These are phyloP conservation scores for Erynnis tages DNA, from an alignment of 2,888 invertebrate genomes.

Conservation along the genomic window DNA sequence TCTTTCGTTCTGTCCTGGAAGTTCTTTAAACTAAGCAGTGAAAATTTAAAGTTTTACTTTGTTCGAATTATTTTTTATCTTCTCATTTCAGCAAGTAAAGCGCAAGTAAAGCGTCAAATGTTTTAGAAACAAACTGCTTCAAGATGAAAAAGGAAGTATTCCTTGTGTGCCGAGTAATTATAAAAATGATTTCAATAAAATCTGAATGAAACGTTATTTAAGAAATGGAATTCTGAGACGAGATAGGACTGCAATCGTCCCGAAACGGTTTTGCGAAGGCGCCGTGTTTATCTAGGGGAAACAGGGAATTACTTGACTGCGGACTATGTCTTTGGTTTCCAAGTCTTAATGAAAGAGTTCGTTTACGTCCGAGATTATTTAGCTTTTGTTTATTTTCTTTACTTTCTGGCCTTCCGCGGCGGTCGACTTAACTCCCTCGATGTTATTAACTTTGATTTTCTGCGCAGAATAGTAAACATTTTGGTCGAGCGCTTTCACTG, in stretches of 20 bases:
- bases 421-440: constrained; percentile 41
- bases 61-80: background rate
- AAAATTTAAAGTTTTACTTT: background rate
- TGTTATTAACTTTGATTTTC: constrained; percentile 37
- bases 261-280: constrained; percentile 10
- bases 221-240: background rate
- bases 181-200: constrained; percentile 7
- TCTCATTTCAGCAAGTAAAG: background rate
- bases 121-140: too few species aligned
- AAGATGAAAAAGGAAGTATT: too few species aligned
- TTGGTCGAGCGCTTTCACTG: constrained; percentile 21
- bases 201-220: constrained; percentile 4
- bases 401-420: constrained; percentile 38
- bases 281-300: constrained; percentile 49
- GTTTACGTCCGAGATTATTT: constrained; percentile 59
- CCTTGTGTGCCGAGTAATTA: background rate
- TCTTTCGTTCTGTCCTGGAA: constrained; percentile 2
- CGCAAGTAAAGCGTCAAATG: too few species aligned
- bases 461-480: constrained; percentile 31
- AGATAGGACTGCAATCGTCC: background rate
- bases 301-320: constrained; percentile 54
- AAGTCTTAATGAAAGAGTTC: constrained; percentile 69
- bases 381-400: constrained; percentile 61
- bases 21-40: constrained; percentile 7
- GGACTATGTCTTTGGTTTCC: constrained; percentile 56